A percentile compares a stretch with the other conserved stretches of the same genome.
Conservation (phyloP, 1,140 invertebrate species). For the Trichogramma pretiosum region DNA sequence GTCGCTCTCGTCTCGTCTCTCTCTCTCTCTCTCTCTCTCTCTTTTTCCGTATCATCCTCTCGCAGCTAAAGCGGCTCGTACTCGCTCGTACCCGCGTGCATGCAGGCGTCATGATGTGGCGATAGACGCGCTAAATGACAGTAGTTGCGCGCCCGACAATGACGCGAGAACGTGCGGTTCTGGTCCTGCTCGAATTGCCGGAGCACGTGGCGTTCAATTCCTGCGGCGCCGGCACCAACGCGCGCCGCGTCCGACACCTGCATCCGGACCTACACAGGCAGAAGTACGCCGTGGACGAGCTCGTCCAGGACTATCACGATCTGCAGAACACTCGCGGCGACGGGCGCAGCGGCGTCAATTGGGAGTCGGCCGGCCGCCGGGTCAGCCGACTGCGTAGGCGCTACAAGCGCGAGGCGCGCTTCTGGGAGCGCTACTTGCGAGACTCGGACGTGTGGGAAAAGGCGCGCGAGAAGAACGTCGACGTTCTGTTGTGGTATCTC, state of each 20-base stretch:
- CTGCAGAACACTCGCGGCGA: too few relatives aligned
- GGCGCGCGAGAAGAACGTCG: background rate
- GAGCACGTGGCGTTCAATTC: too few relatives aligned
- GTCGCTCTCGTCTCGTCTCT: background rate
- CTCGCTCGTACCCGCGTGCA: background rate
- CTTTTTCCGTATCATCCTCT: too few relatives aligned
- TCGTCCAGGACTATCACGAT: background rate
- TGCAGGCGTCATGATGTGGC: background rate
- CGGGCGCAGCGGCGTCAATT: conserved; percentile 6
- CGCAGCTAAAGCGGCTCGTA: too few relatives aligned
- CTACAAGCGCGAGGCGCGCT: background rate
- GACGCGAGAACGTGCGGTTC: background rate
- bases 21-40: too few relatives aligned
- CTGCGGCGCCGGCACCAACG: too few relatives aligned
- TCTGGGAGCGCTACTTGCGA: conserved; percentile 2
- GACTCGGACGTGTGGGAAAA: background rate
- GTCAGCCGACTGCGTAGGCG: conserved; percentile 1
- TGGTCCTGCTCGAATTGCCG: background rate
- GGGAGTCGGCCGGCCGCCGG: background rate
- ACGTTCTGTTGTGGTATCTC: conserved; percentile 8
- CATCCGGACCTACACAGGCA: background rate
- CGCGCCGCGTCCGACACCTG: too few relatives aligned
- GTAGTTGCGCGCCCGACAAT: background rate
- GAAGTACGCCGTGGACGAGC: background rate
- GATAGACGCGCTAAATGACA: too few relatives aligned